Evolutionary conservation across 2,113 vertebrate genomes (phyloP), one percentile per base, ranked within the genome.

Genomic region (Lepus timidus): DNA sequence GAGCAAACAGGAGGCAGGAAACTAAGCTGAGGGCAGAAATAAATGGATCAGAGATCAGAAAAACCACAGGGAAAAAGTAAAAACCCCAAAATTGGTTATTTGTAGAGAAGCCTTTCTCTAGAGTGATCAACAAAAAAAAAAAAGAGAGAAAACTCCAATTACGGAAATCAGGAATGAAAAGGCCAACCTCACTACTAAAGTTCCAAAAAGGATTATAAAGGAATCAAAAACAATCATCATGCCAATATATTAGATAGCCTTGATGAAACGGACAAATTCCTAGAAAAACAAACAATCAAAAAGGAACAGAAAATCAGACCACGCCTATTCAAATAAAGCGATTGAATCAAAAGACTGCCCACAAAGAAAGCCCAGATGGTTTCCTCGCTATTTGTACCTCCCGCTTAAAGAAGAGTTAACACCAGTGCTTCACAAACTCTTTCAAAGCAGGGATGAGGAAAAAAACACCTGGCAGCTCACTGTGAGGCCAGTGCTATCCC

Each of bases 261-360:
- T 61, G 33, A 90, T 68, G 7, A 86, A 89, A 68, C 29, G 8
- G 64, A 74, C 33, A 89, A 64, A 70, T 33, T 64, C 10, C 73
- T 73, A 81, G 39, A 90, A 92, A 92, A 44, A 90, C 4, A 67
- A 81, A 33, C 62, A 81, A 78, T 5, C 49, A 86, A 85, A 87
- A 90, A 17, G 49, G 14, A 90, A 44, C 85, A 95, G 91, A 62
- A 85, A 67, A 73, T 1, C 80, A 51, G 87, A 90, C 79, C 76
- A n/a, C 2, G 20, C 11, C 71, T 75, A 9, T 39, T 11, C 4
- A 71, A 89, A n/a, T 39, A 90, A 73, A 90, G 64, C 55, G 29
- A 92, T 0, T 67, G 25, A 85, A 67, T 67, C 58, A 70, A 83
- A 73, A 90, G 44, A 73, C 33, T 31, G 81, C 6, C 49, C 49